Percentiles rank a stretch among this genome's conserved stretches.
Conservation (phyloP, 2,888 invertebrate species). For the Trilocha varians region DNA sequence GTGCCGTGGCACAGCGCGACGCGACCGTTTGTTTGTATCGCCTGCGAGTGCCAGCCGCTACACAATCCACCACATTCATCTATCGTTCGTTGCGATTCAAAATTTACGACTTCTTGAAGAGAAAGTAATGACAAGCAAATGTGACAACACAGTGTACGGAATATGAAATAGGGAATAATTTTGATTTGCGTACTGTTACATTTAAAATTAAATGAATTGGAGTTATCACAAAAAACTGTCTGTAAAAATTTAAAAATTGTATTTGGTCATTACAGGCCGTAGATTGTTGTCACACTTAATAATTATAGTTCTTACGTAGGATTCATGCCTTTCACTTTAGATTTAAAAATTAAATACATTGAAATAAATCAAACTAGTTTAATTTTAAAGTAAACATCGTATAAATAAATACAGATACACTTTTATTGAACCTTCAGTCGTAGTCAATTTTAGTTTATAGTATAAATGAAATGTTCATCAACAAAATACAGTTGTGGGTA, state of each 20-base stretch:
- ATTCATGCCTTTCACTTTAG: constrained; percentile 7
- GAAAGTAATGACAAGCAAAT: too few relatives aligned
- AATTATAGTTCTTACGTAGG: not conserved
- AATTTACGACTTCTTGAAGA: not conserved
- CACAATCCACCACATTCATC: not conserved
- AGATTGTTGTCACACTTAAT: not conserved
- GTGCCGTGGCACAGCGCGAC: constrained; percentile 29
- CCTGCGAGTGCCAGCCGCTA: constrained; percentile 10
- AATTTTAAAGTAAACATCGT: too few relatives aligned
- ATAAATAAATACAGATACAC: too few relatives aligned
- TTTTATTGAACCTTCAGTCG: not conserved
- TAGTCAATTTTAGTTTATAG: not conserved
- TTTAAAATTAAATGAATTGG: too few relatives aligned
- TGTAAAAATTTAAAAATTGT: not conserved
- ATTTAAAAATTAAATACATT: too few relatives aligned
- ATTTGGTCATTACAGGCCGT: not conserved
- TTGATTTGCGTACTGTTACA: too few relatives aligned
- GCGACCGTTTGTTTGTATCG: constrained; percentile 24
- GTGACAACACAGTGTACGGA: too few relatives aligned
- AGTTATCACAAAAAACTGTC: too few relatives aligned
- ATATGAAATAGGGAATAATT: too few relatives aligned
- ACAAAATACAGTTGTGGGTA: constrained; percentile 24
- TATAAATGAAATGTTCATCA: not conserved
- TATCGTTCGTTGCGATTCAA: not conserved
- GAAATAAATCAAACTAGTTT: too few relatives aligned